Conservation (phyloP, 2,797 vertebrate species). For the Centroberyx gerrardi region DNA sequence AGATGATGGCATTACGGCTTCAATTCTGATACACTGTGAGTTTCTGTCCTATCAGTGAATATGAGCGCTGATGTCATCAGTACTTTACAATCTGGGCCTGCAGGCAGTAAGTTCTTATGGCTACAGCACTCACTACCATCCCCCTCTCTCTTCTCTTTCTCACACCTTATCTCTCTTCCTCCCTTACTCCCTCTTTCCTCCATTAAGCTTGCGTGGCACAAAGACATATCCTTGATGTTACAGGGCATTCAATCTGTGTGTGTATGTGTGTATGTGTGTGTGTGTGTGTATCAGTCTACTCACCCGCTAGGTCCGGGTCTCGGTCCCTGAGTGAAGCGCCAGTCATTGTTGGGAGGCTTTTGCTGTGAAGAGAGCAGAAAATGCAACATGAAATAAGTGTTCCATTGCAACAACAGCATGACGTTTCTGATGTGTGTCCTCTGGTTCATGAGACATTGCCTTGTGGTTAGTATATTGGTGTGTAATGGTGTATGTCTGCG, state of each 20-base stretch:
- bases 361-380: slow-evolving; percentile 88
- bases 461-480: slow-evolving; percentile 18
- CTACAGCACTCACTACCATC: slow-evolving; percentile 5
- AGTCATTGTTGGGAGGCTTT: slow-evolving; percentile 98
- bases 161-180: slow-evolving; percentile 26
- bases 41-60: not conserved
- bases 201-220: slow-evolving; percentile 21
- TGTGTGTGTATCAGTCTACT: slow-evolving; percentile 78
- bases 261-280: slow-evolving; percentile 19
- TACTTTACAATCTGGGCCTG: slow-evolving; percentile 8
- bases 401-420: slow-evolving; percentile 21
- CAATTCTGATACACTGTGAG: not conserved
- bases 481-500: slow-evolving; percentile 29
- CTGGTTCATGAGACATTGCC: slow-evolving; percentile 2
- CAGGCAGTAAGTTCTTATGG: slow-evolving; percentile 17
- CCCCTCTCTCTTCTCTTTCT: slow-evolving; percentile 1
- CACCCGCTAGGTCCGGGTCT: slow-evolving; percentile 98
- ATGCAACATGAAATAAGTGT: slow-evolving; percentile 60
- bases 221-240: slow-evolving; percentile 33
- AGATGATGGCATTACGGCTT: slow-evolving; percentile 21
- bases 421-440: not conserved
- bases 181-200: slow-evolving; percentile 25
- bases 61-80: slow-evolving; percentile 7
- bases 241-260: slow-evolving; percentile 17
- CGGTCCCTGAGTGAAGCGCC: slow-evolving; percentile 98